phyloP scores from a whole-genome alignment of 2,113 vertebrate species.

The Notiomystis cincta region DNA sequence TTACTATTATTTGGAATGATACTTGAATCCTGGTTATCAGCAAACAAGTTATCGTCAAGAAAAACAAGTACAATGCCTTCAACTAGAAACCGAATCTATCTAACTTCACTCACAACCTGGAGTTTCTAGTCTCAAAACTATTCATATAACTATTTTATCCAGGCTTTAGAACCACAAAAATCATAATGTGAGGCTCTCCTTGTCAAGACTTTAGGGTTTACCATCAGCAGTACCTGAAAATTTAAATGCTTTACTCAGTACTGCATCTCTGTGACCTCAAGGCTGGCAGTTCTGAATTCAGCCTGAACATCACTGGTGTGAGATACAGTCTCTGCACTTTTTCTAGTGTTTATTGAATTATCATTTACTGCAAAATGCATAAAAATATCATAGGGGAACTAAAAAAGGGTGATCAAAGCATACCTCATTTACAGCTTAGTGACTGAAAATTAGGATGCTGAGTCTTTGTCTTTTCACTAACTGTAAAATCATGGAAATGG shows the following conservation, averaged over 20 bases:
- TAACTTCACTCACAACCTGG: background rate
- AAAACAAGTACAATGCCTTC: background rate
- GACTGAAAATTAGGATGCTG: background rate
- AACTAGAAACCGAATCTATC: background rate
- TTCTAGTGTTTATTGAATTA: background rate
- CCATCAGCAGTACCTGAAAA: background rate
- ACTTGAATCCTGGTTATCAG: background rate
- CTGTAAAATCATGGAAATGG: background rate
- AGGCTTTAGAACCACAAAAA: background rate
- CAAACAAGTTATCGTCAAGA: background rate
- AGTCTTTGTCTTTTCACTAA: background rate
- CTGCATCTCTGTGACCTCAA: background rate
- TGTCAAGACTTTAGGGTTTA: rapidly evolving
- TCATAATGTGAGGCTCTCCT: background rate
- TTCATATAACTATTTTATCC: background rate
- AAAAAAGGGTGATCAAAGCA: background rate
- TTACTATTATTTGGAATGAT: background rate
- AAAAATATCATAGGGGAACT: background rate
- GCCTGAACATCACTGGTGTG: background rate
- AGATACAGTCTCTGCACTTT: background rate
- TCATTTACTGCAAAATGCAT: background rate
- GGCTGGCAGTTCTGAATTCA: background rate
- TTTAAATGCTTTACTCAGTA: background rate
- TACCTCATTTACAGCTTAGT: background rate
- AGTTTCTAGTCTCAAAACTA: background rate